Evolutionary conservation across 2,113 vertebrate species (phyloP).

Genomic region (Psilopsiagon aymara): DNA sequence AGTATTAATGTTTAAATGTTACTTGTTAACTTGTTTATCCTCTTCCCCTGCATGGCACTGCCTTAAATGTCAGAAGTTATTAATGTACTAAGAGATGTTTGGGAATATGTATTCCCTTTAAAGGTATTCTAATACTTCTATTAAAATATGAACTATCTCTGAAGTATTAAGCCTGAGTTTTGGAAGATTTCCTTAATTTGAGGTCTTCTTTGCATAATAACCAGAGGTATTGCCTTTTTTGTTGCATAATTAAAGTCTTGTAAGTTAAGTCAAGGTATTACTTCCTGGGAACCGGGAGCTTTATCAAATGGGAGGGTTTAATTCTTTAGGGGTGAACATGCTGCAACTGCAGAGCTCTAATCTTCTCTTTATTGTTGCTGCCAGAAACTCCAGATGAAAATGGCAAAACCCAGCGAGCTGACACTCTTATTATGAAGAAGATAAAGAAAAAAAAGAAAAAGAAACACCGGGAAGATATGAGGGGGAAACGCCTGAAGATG

Average conservation of each 20-base stretch:
- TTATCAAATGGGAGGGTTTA: not conserved
- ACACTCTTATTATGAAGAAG: slow-evolving; percentile 91
- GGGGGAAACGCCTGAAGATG: slow-evolving; percentile 83
- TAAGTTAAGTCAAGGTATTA: not conserved
- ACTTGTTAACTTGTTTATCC: not conserved
- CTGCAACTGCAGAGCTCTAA: slow-evolving; percentile 38
- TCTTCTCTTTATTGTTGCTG: slow-evolving; percentile 70
- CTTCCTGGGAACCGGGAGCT: not conserved
- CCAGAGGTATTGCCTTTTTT: not conserved
- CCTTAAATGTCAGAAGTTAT: slow-evolving; percentile 32
- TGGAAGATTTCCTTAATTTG: not conserved
- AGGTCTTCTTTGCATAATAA: not conserved
- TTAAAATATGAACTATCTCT: not conserved
- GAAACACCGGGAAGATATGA: slow-evolving; percentile 89
- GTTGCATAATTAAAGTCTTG: not conserved
- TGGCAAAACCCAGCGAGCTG: slow-evolving; percentile 83
- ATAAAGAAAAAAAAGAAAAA: slow-evolving; percentile 96
- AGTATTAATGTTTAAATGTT: not conserved
- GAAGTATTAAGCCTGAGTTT: not conserved
- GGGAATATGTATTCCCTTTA: not conserved
- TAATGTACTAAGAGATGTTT: not conserved
- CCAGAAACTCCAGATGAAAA: slow-evolving; percentile 90
- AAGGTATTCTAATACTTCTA: not conserved
- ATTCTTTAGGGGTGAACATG: not conserved
- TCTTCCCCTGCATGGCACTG: not conserved